Evolutionary conservation across 2,113 vertebrate genomes (phyloP).

Genomic region (Dipodomys ordii): DNA sequence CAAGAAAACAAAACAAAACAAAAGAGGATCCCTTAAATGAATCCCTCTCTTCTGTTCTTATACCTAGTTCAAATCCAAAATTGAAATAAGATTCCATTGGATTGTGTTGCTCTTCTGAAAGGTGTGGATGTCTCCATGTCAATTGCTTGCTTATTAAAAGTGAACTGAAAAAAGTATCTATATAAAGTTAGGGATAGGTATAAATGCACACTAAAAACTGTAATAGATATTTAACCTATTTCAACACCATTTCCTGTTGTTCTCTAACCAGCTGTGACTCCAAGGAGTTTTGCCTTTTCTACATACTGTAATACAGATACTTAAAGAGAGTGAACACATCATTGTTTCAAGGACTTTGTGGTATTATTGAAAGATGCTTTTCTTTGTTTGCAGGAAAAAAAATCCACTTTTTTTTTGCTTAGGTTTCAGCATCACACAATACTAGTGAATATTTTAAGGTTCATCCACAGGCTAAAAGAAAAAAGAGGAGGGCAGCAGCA

Average conservation of each 20-base stretch:
- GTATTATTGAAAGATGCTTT: background rate
- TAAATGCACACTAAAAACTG: conserved; percentile 56
- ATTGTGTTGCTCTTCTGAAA: conserved; percentile 71
- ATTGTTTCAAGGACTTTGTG: background rate
- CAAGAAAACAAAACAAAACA: conserved; percentile 75
- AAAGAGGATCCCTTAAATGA: conserved; percentile 71
- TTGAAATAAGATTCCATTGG: conserved; percentile 68
- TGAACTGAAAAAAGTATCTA: conserved; percentile 80
- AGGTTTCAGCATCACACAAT: background rate
- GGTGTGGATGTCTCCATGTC: conserved; percentile 76
- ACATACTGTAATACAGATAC: background rate
- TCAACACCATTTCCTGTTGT: conserved; percentile 21
- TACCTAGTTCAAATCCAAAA: conserved; percentile 73
- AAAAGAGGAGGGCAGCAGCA: background rate
- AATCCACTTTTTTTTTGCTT: background rate
- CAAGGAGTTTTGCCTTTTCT: conserved; percentile 26
- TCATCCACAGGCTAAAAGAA: background rate
- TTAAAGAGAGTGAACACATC: background rate
- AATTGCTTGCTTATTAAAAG: conserved; percentile 86
- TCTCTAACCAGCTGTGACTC: conserved; percentile 39
- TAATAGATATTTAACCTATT: conserved; percentile 52
- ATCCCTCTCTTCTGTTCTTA: conserved; percentile 66
- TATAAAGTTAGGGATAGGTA: conserved; percentile 25
- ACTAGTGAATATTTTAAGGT: conserved; percentile 16
- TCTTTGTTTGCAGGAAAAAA: conserved; percentile 48